Evolutionary conservation across 2,113 vertebrate species (phyloP).

Genomic region (Gulo gulo): DNA sequence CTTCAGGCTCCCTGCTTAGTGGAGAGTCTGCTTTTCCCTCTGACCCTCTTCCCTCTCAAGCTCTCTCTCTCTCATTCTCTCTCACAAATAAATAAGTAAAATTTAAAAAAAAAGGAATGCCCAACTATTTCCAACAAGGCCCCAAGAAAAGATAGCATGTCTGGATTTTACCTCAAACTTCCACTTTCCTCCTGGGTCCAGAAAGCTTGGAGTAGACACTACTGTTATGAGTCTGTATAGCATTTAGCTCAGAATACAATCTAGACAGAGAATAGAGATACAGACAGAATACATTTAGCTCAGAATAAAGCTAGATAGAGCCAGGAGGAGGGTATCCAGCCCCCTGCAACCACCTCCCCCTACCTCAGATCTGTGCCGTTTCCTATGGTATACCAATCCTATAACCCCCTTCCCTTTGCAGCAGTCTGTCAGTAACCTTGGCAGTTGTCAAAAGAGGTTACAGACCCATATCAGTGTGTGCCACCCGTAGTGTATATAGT

Average conservation of each 20-base stretch:
- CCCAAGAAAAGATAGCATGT: not conserved
- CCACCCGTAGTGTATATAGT: not conserved
- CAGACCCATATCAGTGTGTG: not conserved
- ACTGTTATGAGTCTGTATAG: not conserved
- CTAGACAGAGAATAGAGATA: too few species aligned
- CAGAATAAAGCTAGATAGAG: not conserved
- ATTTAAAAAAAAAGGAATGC: not conserved
- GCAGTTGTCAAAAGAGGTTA: not conserved
- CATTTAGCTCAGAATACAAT: not conserved
- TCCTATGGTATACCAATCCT: not conserved
- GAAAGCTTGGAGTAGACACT: not conserved
- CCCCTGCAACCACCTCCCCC: not conserved
- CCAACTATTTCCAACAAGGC: not conserved
- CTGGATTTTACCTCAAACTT: not conserved
- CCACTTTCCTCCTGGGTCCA: not conserved
- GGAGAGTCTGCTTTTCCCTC: too few species aligned
- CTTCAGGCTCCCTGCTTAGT: too few species aligned
- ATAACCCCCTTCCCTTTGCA: not conserved
- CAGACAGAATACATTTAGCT: too few species aligned
- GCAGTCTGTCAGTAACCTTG: not conserved
- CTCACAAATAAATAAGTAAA: too few species aligned
- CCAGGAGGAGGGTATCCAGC: not conserved
- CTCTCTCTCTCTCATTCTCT: too few species aligned
- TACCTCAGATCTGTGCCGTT: not conserved
- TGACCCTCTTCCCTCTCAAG: too few species aligned